Base-by-base conservation (phyloP, 1,140 invertebrate genomes). In the Drusus annulatus region DNA sequence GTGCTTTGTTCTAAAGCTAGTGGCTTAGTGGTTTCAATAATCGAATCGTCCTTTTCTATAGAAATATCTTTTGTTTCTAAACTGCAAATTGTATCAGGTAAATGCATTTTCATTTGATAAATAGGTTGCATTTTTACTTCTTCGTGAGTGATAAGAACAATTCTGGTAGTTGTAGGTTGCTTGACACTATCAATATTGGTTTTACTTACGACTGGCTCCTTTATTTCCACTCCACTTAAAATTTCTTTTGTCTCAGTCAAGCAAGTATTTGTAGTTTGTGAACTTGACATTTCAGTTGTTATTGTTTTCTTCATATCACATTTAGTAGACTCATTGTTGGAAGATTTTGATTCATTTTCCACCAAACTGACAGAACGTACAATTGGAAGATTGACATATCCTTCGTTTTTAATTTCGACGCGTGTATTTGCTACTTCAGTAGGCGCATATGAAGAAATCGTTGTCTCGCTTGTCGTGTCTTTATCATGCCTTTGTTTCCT, bases 91-190 rank as follows among this genome's bases (percentile, higher is more conserved):
- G 51, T 69, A 28, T 78, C 62, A 60, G 79, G 71, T 58, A 89
- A 88, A 84, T 91, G 89, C 85, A 93, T 90, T 89, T 93, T 93
- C 36, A 93, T 87, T 81, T 92, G 91, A 85, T 92, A 88, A 13
- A 93, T 90, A 31, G 93, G 92, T 80, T 92, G 91, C 85, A 92
- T 88, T 88, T 91, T 91, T 76, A 92, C 91, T 87, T 93, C 92
- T 88, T 93, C 93, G 77, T 93, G 93, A 45, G 93, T 93, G 76
- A 93, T 93, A 23, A 94, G 85, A 80, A 92, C 91, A 73, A 93
- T 91, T 84, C 91, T 93, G 81, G 90, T 91, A 52, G 92, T 92
- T 85, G 90, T 88, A 79, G 86, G 77, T 81, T 83, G 77, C n/a
- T 79, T 68, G 17, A 51, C 84, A 71, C 15, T 56, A 63, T 58